phyloP scores from a whole-genome alignment of 2,113 vertebrate species.

The Vidua macroura region DNA sequence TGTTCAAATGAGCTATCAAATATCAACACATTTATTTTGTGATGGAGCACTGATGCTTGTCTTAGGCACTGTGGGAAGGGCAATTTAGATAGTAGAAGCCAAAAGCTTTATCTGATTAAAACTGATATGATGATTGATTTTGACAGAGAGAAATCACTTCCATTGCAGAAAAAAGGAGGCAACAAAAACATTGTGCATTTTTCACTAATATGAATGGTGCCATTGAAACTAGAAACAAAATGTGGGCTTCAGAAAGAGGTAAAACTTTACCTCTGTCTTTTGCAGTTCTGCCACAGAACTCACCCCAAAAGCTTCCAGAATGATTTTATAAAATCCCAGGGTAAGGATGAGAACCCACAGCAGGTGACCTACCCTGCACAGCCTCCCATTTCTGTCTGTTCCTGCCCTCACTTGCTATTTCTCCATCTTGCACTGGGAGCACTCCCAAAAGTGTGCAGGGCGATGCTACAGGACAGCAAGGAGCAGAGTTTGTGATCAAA shows the following conservation, averaged over 20 bases:
- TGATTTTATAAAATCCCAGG: background rate
- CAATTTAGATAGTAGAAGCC: slow-evolving; percentile 69
- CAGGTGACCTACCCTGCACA: background rate
- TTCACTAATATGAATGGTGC: background rate
- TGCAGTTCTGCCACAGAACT: background rate
- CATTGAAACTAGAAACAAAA: background rate
- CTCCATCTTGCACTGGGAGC: background rate
- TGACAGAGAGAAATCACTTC: slow-evolving; percentile 67
- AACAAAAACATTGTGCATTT: background rate
- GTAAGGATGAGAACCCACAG: background rate
- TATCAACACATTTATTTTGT: slow-evolving; percentile 68
- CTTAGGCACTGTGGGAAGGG: slow-evolving; percentile 68
- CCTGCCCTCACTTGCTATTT: background rate
- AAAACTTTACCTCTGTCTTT: background rate
- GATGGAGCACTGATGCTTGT: slow-evolving; percentile 60
- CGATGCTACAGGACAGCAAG: background rate
- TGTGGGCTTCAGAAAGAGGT: background rate
- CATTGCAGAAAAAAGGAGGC: slow-evolving; percentile 18
- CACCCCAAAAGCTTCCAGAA: background rate
- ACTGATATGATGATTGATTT: slow-evolving; percentile 73
- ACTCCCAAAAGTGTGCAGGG: background rate
- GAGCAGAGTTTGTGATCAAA: background rate
- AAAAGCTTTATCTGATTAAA: slow-evolving; percentile 74
- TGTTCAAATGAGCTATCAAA: slow-evolving; percentile 73
- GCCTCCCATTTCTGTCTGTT: background rate